A percentile compares a stretch with the other conserved stretches of the same genome.
Conservation (phyloP, 2,888 invertebrate species). For the Drosophila mimetica region DNA sequence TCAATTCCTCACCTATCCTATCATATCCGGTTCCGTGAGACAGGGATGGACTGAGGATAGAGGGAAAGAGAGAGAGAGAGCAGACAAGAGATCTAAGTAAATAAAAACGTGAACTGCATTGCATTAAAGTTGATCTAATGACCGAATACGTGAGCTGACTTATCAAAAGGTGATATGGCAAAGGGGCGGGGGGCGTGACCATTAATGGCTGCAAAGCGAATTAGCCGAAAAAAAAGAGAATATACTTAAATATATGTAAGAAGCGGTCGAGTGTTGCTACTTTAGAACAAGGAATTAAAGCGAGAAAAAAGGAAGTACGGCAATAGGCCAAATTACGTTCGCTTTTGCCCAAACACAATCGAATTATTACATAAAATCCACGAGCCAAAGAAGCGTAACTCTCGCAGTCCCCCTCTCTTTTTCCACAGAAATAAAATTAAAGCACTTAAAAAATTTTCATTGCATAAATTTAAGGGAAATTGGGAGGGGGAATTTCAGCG, state of each 20-base stretch:
- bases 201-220: constrained; percentile 66
- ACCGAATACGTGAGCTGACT: constrained; percentile 69
- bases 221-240: constrained; percentile 47
- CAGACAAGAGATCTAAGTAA: constrained; percentile 58
- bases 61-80: neutral
- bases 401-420: no score
- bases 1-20: neutral
- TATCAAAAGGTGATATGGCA: constrained; percentile 31
- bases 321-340: constrained; percentile 14
- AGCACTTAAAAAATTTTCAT: constrained; percentile 72
- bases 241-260: neutral
- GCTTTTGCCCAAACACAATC: constrained; percentile 49
- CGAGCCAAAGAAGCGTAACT: constrained; percentile 6
- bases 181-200: constrained; percentile 19
- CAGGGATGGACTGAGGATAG: neutral
- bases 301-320: constrained; percentile 8
- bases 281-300: neutral
- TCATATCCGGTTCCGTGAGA: neutral
- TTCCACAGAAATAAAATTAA: constrained; percentile 71
- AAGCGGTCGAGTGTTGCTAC: neutral
- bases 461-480: constrained; percentile 53
- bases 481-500: constrained; percentile 8
- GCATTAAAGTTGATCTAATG: constrained; percentile 74
- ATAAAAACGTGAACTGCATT: constrained; percentile 74
- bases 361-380: constrained; percentile 52